Base-by-base conservation (phyloP, 2,797 vertebrate genomes). In the Trachops cirrhosus region DNA sequence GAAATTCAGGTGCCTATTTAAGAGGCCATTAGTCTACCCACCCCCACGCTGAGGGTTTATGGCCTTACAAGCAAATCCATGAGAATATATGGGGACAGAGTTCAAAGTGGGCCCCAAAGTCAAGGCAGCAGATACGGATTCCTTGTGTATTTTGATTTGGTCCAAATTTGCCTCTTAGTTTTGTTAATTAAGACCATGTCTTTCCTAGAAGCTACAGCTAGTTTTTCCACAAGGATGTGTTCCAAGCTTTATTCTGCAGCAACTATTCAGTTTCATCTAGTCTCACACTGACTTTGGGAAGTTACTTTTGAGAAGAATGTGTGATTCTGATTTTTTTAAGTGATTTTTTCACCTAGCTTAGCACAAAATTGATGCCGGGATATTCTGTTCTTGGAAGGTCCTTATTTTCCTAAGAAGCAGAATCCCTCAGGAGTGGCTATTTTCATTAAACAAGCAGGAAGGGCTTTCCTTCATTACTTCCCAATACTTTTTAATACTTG, bases 61-160 rank as follows among this genome's bases (percentile, higher is more conserved):
- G 78, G 68, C 46, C 88, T 96, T 96, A 91, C 91, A 59, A 90
- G 67, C 94, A 97, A 98, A 96, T 78, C 91, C 87, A 89, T 93
- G 93, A 96, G 89, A 96, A 84, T 86, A 41, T 1, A 0, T 14
- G 90, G 88, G 94, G 75, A 67, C 86, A 70, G 5, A 95, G 92
- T 97, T 97, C 90, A 97, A 93, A 97, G 77, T 46, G 48, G 84
- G 96, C 46, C 57, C 62, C 29, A 92, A 97, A 67, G 32, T 73
- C 41, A 90, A 77, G 89, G 77, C n/a, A 82, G 68, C 77, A 96
- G 71, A 44, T 93, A 34, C 71, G 68, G 88, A 82, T 59, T 62
- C 94, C 44, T 71, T 83, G 0, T 29, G 24, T 67, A 68, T 57
- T 74, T 80, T 92, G 57, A 87, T 97, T 97, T 95, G 37, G 68